These are phyloP conservation scores for Nyctereutes procyonoides DNA, from an alignment of 2,113 vertebrate genomes.

Conservation along the genomic window DNA sequence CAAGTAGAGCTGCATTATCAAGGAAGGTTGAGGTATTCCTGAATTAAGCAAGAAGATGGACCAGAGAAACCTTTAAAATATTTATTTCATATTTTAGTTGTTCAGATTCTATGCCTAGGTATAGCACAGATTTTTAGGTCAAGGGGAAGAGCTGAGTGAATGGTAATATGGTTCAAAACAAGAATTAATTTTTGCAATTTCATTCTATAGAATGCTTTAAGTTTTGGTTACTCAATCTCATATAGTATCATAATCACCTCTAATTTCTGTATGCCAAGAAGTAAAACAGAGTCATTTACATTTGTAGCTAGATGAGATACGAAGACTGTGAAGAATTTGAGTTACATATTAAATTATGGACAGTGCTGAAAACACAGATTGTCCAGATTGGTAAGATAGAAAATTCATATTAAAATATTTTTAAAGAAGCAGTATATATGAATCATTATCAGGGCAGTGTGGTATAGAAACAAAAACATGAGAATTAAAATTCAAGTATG, in stretches of 20 bases:
- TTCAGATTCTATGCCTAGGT: not conserved
- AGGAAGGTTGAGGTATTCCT: not conserved
- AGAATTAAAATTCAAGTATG: not conserved
- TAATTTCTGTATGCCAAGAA: slow-evolving; percentile 30
- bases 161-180: not conserved
- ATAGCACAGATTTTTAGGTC: not conserved
- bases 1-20: not conserved
- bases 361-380: not conserved
- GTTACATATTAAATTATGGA: not conserved
- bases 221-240: not conserved
- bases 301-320: not conserved
- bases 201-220: not conserved
- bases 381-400: not conserved
- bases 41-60: not conserved
- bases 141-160: not conserved
- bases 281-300: not conserved
- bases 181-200: not conserved
- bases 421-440: not conserved
- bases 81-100: not conserved
- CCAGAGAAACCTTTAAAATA: slow-evolving; percentile 3
- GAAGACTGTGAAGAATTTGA: not conserved
- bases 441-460: not conserved
- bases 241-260: not conserved
- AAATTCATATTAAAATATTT: slow-evolving; percentile 32
- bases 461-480: not conserved